Evolutionary conservation across 2,113 vertebrate species (phyloP).

Genomic region (Neotoma lepida): DNA sequence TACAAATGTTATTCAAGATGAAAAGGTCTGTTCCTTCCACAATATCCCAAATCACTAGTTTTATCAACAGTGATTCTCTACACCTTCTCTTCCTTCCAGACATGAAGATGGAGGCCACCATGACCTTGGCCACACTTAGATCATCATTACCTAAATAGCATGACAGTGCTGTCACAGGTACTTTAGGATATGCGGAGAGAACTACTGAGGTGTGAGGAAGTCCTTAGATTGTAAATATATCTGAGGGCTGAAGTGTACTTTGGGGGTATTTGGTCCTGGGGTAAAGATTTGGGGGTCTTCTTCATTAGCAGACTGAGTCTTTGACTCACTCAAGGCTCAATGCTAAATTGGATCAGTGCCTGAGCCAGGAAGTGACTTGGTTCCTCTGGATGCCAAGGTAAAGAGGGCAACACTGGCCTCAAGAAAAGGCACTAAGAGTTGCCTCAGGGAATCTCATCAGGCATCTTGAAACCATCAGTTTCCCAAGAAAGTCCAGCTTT

Average conservation of each 20-base stretch:
- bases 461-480: conserved; percentile 30
- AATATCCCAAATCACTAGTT: not conserved
- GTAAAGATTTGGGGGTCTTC: too few species aligned
- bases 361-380: not conserved
- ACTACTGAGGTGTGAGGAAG: not conserved
- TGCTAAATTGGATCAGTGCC: too few species aligned
- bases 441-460: not conserved
- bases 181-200: not conserved
- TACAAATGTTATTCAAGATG: not conserved
- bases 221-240: not conserved
- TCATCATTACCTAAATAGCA: not conserved
- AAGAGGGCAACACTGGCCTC: not conserved
- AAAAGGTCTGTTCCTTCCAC: not conserved
- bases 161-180: not conserved
- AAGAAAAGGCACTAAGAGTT: not conserved
- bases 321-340: too few species aligned
- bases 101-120: not conserved
- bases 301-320: not conserved
- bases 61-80: not conserved
- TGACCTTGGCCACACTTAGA: not conserved
- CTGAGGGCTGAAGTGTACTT: not conserved
- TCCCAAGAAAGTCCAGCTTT: not conserved
- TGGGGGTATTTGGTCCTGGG: not conserved
- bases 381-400: not conserved
- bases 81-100: too few species aligned